These are phyloP conservation scores for Salarias fasciatus DNA, from an alignment of 2,797 vertebrate genomes.

Conservation along the genomic window DNA sequence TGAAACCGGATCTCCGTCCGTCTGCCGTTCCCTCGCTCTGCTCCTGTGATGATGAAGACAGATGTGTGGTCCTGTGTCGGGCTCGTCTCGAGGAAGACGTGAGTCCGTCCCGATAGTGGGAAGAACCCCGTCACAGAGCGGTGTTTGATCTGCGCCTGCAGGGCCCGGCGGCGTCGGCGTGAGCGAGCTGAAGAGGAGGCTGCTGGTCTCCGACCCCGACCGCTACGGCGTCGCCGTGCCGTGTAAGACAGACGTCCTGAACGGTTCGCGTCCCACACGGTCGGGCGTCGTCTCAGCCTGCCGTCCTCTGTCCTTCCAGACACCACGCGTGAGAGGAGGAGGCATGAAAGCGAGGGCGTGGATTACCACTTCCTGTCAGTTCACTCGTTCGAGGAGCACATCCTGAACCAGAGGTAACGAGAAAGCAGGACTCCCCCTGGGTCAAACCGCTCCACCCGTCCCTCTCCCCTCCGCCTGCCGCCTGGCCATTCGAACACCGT, in stretches of 20 bases:
- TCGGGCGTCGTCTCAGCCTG: constrained; percentile 12
- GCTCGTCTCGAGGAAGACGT: constrained; percentile 59
- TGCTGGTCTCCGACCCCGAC: constrained; percentile 80
- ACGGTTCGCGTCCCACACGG: not conserved
- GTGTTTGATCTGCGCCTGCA: constrained; percentile 57
- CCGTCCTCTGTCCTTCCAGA: constrained; percentile 75
- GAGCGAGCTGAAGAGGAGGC: constrained; percentile 80
- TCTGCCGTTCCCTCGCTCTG: constrained; percentile 57
- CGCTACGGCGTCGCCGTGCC: constrained; percentile 73
- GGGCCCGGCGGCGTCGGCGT: constrained; percentile 81
- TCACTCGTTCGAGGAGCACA: constrained; percentile 90
- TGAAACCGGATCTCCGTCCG: constrained; percentile 72
- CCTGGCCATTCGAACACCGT: not conserved
- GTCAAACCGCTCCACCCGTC: constrained; percentile 2
- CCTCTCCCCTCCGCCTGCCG: not conserved
- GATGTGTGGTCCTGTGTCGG: constrained; percentile 68
- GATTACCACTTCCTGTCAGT: constrained; percentile 94
- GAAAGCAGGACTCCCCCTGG: constrained; percentile 42
- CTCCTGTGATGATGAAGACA: constrained; percentile 69
- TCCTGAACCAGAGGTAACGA: constrained; percentile 91
- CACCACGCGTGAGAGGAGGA: constrained; percentile 89
- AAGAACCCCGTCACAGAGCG: constrained; percentile 34
- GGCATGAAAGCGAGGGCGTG: constrained; percentile 89
- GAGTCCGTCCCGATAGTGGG: constrained; percentile 34
- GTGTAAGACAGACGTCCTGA: constrained; percentile 60